Evolutionary conservation across 2,113 vertebrate genomes (phyloP).

Genomic region (Centropus unirufus): DNA sequence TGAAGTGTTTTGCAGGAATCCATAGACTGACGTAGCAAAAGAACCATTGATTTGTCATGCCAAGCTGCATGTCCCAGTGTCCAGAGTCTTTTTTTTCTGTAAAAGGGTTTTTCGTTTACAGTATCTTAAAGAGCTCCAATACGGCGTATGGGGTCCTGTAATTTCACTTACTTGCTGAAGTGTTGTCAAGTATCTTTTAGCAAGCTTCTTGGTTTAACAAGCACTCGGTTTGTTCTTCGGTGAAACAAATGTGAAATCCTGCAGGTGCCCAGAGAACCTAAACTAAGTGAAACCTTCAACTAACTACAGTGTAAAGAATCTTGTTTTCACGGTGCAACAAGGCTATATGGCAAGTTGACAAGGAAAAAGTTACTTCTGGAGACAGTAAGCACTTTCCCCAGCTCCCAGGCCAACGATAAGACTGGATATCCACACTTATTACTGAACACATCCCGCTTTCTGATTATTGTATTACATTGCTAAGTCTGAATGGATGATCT

Average conservation of each 20-base stretch:
- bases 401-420: not conserved
- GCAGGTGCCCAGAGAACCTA: not conserved
- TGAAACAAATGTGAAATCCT: not conserved
- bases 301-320: not conserved
- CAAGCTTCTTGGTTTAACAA: not conserved
- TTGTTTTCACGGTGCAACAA: not conserved
- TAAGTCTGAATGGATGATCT: not conserved
- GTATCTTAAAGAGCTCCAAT: not conserved
- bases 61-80: not conserved
- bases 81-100: not conserved
- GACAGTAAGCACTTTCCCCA: not conserved
- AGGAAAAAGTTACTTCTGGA: not conserved
- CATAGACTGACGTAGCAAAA: not conserved
- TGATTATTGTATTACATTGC: not conserved
- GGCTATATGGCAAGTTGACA: not conserved
- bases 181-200: not conserved
- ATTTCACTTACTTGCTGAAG: not conserved
- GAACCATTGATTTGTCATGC: not conserved
- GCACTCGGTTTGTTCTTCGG: not conserved
- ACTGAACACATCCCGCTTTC: not conserved
- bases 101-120: not conserved
- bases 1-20: not conserved
- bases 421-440: not conserved
- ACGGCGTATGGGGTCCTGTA: not conserved
- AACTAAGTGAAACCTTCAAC: not conserved